Conservation (phyloP, 2,888 invertebrate species). For the Chalcosyrphus nemorum region DNA sequence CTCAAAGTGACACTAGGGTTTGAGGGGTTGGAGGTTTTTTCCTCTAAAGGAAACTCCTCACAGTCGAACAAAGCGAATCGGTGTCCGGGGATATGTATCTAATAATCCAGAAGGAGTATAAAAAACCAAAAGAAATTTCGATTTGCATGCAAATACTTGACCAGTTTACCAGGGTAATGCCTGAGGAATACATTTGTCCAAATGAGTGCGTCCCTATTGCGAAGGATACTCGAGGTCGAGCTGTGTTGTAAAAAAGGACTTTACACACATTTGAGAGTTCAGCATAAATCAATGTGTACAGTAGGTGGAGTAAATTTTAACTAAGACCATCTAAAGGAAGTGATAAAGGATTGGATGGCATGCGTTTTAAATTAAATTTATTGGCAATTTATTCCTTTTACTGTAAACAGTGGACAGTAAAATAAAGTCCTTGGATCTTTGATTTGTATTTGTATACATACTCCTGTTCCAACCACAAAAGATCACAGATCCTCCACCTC, state of each 20-base stretch:
- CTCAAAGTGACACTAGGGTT: not conserved
- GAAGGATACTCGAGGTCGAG: constrained; percentile 3
- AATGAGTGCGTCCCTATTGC: constrained; percentile 21
- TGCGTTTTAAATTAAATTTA: no score
- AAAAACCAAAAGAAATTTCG: constrained; percentile 51
- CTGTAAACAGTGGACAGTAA: no score
- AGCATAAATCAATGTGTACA: constrained; percentile 11
- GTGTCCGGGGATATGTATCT: constrained; percentile 10
- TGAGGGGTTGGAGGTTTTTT: not conserved
- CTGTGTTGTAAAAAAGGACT: not conserved
- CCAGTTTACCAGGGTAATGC: constrained; percentile 38
- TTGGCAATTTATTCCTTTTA: not conserved
- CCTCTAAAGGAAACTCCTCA: not conserved
- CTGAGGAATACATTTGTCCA: constrained; percentile 30
- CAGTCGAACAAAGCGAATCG: not conserved
- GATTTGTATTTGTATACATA: no score
- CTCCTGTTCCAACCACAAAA: no score
- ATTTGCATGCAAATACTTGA: constrained; percentile 67
- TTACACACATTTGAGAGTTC: constrained; percentile 2
- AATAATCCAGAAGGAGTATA: constrained; percentile 32
- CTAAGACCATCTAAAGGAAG: not conserved
- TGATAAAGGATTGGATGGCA: not conserved
- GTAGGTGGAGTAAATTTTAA: not conserved
- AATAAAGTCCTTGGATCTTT: no score
- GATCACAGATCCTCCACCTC: no score